A percentile compares a stretch with the other conserved stretches of the same genome.
Conservation (phyloP, 1,140 invertebrate species). For the Cydia amplana region DNA sequence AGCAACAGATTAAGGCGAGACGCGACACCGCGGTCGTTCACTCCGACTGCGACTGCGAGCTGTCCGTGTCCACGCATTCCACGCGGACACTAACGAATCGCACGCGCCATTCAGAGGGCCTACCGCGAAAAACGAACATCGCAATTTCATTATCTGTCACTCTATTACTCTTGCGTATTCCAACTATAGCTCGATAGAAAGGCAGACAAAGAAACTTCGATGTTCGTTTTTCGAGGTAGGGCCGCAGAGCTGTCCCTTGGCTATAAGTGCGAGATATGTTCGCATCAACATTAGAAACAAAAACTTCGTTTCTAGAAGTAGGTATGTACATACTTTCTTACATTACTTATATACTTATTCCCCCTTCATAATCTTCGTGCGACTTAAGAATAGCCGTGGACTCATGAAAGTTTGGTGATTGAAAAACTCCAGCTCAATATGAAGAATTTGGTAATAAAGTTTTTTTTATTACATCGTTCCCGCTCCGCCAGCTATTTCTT, state of each 20-base stretch:
- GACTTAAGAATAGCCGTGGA: conserved; percentile 4
- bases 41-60: background rate
- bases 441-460: conserved; percentile 11
- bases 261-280: no score
- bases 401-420: conserved; percentile 3
- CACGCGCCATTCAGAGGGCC: background rate
- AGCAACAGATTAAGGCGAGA: background rate
- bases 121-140: no score
- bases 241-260: no score
- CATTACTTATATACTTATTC: background rate
- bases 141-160: no score
- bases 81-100: background rate
- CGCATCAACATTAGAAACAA: background rate
- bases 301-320: background rate
- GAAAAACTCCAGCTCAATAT: conserved; percentile 13
- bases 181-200: no score
- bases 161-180: no score
- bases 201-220: no score
- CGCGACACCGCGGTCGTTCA: background rate
- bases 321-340: background rate
- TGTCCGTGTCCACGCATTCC: conserved; percentile 8
- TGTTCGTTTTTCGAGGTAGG: no score
- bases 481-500: background rate
- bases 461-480: background rate
- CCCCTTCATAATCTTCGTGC: background rate